Base-by-base conservation (phyloP, 2,113 vertebrate genomes). In the Myotis lucifugus region DNA sequence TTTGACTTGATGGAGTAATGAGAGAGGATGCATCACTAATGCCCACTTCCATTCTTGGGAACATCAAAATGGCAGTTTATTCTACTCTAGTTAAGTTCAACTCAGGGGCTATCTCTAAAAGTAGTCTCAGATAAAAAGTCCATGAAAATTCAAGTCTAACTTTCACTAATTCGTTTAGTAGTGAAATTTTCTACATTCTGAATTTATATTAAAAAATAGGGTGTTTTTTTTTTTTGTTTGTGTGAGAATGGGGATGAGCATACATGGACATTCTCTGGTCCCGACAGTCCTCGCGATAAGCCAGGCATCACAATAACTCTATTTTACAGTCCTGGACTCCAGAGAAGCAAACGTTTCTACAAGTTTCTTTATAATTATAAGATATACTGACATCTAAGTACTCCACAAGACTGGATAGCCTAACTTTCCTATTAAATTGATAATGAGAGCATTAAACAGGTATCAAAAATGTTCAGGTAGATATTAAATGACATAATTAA, bases 341-440 rank as follows among this genome's bases (percentile, higher is more conserved):
- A 7, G 64, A 70, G 61, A 70, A 81, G 73, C 48, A 85, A 52
- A n/a, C 15, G 12, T 34, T 89, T 78, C 78, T 40, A 67, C 11
- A 85, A 42, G 64, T 34, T 88, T 74, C 86, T 88, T 66, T 56
- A 59, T 73, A 93, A 85, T 90, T 78, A 90, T 40, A 93, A 40
- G 37, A 69, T 79, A 42, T 59, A 66, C 19, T 14, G 21, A 88
- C n/a, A 76, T 76, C 79, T 66, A 93, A 69, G 25, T 67, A 86
- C 78, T n/a, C 50, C 54, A 32, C 8, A 81, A 88, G 64, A 88
- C 64, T 40, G 56, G 27, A 83, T 32, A 21, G 69, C 23, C 50
- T 85, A 46, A 85, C 3, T 5, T 78, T 84, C 76, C 76, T 56
- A 61, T 29, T 54, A 74, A 50, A 95, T 7, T 29, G 76, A 64